A percentile compares a stretch with the other conserved stretches of the same genome.
Evolutionary conservation across 2,888 invertebrate species (phyloP).

Genomic region (Endomychus coccineus): DNA sequence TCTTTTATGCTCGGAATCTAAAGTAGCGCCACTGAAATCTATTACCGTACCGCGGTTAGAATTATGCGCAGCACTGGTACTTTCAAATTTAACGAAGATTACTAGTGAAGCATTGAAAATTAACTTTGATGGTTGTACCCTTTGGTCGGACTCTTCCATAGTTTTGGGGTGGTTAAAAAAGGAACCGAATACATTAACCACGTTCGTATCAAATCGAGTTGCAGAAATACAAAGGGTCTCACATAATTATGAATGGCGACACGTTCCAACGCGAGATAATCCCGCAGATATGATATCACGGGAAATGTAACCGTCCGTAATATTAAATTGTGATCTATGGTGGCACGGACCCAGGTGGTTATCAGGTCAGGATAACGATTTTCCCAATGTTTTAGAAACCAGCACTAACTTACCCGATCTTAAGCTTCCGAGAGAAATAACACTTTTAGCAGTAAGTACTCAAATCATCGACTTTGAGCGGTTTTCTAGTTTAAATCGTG

Average conservation of each 20-base stretch:
- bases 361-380: no score
- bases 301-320: conserved; percentile 4
- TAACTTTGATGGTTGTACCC: conserved; percentile 9
- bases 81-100: conserved; percentile 8
- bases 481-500: no score
- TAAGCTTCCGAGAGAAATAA: no score
- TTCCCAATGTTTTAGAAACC: no score
- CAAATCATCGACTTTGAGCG: no score
- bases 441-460: no score
- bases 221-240: conserved; percentile 11
- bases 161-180: conserved; percentile 13
- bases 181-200: conserved; percentile 8
- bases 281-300: conserved; percentile 10
- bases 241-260: conserved; percentile 9
- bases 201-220: conserved; percentile 15
- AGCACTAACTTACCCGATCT: no score
- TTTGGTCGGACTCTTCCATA: conserved; percentile 14
- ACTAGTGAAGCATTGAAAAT: not conserved
- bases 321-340: conserved; percentile 9
- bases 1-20: conserved; percentile 21
- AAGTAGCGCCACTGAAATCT: conserved; percentile 22
- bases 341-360: conserved; percentile 13
- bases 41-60: conserved; percentile 21
- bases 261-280: conserved; percentile 14
- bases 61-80: conserved; percentile 18